Conservation (phyloP, 2,797 vertebrate species). For the Amphiprion clarkii region DNA sequence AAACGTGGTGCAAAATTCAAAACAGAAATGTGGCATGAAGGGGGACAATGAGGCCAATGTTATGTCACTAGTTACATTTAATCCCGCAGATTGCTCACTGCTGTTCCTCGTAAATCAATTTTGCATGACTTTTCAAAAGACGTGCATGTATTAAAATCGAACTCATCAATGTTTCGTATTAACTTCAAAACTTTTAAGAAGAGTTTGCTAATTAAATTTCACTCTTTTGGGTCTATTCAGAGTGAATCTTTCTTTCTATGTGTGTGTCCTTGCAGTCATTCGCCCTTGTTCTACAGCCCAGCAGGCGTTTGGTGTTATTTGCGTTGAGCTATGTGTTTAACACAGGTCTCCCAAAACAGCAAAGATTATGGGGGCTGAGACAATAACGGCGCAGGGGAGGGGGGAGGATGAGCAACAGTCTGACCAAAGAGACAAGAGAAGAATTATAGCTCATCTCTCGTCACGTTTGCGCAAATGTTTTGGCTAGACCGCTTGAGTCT, state of each 20-base stretch:
- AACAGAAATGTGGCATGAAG: constrained; percentile 65
- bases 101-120: constrained; percentile 39
- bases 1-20: constrained; percentile 72
- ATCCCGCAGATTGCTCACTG: constrained; percentile 43
- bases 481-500: constrained; percentile 75
- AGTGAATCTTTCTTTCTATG: constrained; percentile 18
- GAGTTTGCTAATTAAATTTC: constrained; percentile 23
- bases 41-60: constrained; percentile 66
- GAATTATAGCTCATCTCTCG: constrained; percentile 73
- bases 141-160: constrained; percentile 19
- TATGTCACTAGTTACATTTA: constrained; percentile 62
- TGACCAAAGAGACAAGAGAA: constrained; percentile 68
- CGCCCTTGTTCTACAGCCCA: constrained; percentile 33
- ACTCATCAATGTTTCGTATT: constrained; percentile 21
- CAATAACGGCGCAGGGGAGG: constrained; percentile 40
- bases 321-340: constrained; percentile 39
- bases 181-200: constrained; percentile 20
- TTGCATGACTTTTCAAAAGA: constrained; percentile 17
- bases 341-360: constrained; percentile 48
- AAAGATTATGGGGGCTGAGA: constrained; percentile 54
- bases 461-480: constrained; percentile 80
- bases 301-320: constrained; percentile 57
- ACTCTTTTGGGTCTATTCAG: not conserved
- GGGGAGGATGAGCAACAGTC: constrained; percentile 61
- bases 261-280: constrained; percentile 57